These are phyloP conservation scores for Bolinopsis microptera DNA, from an alignment of 37 sponge, comb jelly and placozoan genomes.

Conservation along the genomic window DNA sequence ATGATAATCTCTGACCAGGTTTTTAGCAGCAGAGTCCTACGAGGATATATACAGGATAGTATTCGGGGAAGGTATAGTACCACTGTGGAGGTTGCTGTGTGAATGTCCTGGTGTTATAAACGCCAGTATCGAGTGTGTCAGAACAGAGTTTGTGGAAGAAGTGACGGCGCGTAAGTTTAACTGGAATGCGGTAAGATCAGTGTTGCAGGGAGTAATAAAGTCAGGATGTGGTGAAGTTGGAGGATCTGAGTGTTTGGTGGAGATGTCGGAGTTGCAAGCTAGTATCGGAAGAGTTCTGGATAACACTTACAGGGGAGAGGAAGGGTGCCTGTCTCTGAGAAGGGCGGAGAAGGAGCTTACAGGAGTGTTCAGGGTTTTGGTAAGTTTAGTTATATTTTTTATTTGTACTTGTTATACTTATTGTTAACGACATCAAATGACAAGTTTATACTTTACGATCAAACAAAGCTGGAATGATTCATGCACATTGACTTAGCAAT, in stretches of 20 bases:
- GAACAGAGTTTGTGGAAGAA: not conserved
- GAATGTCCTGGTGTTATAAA: not conserved
- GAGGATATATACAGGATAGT: not conserved
- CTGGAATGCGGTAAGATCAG: not conserved
- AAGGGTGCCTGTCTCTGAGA: not conserved
- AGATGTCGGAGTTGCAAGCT: not conserved
- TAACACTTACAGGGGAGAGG: not conserved
- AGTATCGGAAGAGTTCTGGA: not conserved
- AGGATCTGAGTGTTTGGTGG: not conserved
- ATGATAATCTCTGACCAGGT: no score
- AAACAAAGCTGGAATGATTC: no score
- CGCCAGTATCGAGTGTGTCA: not conserved
- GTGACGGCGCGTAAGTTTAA: not conserved
- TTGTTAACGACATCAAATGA: no score
- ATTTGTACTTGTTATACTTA: no score
- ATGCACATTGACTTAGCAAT: no score
- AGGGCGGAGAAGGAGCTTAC: not conserved
- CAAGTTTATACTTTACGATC: no score
- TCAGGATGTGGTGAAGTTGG: not conserved
- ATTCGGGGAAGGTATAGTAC: not conserved
- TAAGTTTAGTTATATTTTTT: no score
- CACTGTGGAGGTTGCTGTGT: not conserved
- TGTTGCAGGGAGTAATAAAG: not conserved
- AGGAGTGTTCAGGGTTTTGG: not conserved
- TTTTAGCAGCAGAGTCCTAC: not conserved